Base-by-base conservation (phyloP, 2,113 vertebrate genomes). In the Pagrus major region DNA sequence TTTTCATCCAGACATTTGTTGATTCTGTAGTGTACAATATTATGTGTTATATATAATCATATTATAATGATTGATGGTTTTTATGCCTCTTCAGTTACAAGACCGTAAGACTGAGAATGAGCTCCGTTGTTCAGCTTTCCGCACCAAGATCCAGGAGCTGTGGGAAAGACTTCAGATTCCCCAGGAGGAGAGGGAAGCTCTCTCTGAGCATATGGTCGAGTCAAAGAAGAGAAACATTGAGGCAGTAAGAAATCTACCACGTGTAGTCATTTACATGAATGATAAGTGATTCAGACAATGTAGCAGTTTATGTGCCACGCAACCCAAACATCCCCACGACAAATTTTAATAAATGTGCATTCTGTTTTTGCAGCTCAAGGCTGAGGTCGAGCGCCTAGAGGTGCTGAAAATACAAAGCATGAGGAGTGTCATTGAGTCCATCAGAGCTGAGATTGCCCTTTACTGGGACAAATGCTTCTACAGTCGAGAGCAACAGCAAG, bases 401-500 rank as follows among this genome's bases (percentile, higher is more conserved):
- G 88, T 96, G 80, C 81, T 98, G 71, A 97, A 98, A 90, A 87
- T 95, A 71, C 94, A 96, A 81, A 99, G 97, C 88, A 90, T 98
- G 76, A 93, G 94, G 81, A 93, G 90, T 0, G 89, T 99, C 56
- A 91, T 96, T 1, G 95, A 94, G 46, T 88, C 93, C 0, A 93
- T 96, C 86, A 92, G 97, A 37, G 85, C 69, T 0, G 97, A 99
- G 89, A 87, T 99, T 29, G 79, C 80, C 9, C 63, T 80, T 6
- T 94, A 96, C 77, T 99, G 98, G 98, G 96, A 97, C 47, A 96
- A 80, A 55, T 99, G 98, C 66, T 97, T 97, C 84, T 98, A 95
- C 49, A 96, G 97, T 54, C 79, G 89, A 9, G 95, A 96, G 73
- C 97, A 99, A 89, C 94, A 93, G 65, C 87, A 92, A 14, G 89